Conservation (phyloP, 2,113 vertebrate species). For the Falco punctatus region DNA sequence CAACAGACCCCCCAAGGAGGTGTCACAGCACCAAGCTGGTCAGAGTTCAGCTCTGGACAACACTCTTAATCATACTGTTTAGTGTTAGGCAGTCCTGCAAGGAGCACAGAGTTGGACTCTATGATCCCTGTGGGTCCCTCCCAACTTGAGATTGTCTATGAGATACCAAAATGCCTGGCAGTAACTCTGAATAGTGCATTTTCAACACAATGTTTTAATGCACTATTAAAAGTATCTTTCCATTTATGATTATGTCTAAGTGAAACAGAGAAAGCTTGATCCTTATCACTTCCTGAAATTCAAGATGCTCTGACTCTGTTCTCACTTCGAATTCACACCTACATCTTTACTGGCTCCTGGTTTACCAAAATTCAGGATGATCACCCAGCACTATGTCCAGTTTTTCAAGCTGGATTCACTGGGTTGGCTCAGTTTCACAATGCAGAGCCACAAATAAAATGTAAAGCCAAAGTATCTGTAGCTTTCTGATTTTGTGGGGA, state of each 20-base stretch:
- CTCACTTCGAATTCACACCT: not conserved
- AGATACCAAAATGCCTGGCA: not conserved
- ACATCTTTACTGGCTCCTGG: accelerated
- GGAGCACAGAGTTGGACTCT: too few species aligned
- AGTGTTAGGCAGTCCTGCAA: too few species aligned
- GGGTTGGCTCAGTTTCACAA: accelerated
- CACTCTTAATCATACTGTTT: too few species aligned
- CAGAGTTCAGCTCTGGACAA: too few species aligned
- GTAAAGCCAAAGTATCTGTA: accelerated
- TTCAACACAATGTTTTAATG: not conserved
- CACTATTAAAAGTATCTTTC: not conserved
- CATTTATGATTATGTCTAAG: too few species aligned
- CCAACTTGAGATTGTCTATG: too few species aligned
- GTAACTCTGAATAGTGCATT: not conserved
- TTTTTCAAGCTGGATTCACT: accelerated
- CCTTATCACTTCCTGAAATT: not conserved
- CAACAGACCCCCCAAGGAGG: too few species aligned
- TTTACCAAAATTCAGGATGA: too few species aligned
- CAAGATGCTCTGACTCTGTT: not conserved
- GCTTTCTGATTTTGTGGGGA: not conserved
- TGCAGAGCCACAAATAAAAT: not conserved
- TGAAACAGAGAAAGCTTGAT: not conserved
- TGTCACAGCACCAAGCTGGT: too few species aligned
- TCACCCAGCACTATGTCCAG: accelerated
- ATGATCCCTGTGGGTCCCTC: too few species aligned